Evolutionary conservation across 2,888 invertebrate genomes (phyloP).

Genomic region (Ophion slaviceki): DNA sequence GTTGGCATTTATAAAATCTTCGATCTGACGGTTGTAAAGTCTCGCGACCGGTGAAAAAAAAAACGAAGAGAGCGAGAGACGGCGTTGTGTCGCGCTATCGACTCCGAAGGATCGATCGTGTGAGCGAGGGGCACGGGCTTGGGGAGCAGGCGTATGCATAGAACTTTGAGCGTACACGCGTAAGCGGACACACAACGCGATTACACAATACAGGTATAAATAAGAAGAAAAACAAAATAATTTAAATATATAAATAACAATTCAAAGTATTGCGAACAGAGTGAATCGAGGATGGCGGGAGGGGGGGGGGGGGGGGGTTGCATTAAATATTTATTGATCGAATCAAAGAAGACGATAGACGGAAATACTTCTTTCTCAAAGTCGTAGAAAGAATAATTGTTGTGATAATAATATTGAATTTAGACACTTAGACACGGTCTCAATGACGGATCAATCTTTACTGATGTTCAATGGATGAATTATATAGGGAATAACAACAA

Average conservation of each 20-base stretch:
- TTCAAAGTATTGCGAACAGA: constrained; percentile 63
- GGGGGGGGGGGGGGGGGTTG: constrained; percentile 22
- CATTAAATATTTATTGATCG: constrained; percentile 77
- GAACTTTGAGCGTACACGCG: constrained; percentile 24
- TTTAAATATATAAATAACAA: constrained; percentile 37
- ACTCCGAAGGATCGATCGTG: neutral
- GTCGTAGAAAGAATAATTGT: constrained; percentile 79
- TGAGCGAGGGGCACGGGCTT: constrained; percentile 14
- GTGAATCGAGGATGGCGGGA: neutral
- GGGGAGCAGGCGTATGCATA: constrained; percentile 25
- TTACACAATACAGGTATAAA: constrained; percentile 63
- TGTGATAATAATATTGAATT: constrained; percentile 82
- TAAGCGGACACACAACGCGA: constrained; percentile 18
- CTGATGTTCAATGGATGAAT: constrained; percentile 72
- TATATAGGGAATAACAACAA: constrained; percentile 45
- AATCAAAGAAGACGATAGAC: constrained; percentile 79
- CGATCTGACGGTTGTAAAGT: constrained; percentile 37
- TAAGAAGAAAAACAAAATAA: constrained; percentile 47
- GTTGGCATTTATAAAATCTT: constrained; percentile 65
- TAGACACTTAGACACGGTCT: constrained; percentile 76
- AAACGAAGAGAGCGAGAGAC: no score
- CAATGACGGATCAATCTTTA: constrained; percentile 73
- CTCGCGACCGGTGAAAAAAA: constrained; percentile 2
- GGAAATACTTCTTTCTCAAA: constrained; percentile 72
- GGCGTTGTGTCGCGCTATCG: neutral